Evolutionary conservation across 2,888 invertebrate genomes (phyloP).

Genomic region (Furcula furcula): DNA sequence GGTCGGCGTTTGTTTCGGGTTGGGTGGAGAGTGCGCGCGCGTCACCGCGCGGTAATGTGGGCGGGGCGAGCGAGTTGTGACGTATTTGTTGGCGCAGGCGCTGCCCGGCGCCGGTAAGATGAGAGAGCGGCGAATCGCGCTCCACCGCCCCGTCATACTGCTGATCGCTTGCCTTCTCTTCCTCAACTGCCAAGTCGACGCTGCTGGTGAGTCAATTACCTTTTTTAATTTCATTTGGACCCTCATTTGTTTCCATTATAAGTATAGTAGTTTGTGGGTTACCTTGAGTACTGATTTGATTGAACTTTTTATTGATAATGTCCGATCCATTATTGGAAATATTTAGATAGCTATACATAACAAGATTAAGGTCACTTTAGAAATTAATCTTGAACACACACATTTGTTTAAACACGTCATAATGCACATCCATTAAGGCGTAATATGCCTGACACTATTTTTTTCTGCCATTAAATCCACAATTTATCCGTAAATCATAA

Average conservation of each 20-base stretch:
- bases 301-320: too few relatives aligned
- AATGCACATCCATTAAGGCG: too few relatives aligned
- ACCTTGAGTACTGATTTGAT: too few relatives aligned
- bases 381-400: too few relatives aligned
- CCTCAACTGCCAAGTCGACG: slow-evolving; percentile 69
- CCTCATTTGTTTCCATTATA: slow-evolving; percentile 43
- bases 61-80: slow-evolving; percentile 61
- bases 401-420: too few relatives aligned
- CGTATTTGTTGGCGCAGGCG: slow-evolving; percentile 75
- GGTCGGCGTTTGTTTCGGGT: slow-evolving; percentile 24
- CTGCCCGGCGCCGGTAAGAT: slow-evolving; percentile 79
- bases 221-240: slow-evolving; percentile 30
- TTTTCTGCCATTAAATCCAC: too few relatives aligned
- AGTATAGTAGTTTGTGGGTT: too few relatives aligned
- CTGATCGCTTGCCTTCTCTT: slow-evolving; percentile 72
- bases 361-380: too few relatives aligned
- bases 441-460: too few relatives aligned
- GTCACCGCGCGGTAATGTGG: slow-evolving; percentile 65
- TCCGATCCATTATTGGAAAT: too few relatives aligned
- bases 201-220: slow-evolving; percentile 61
- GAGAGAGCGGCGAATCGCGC: slow-evolving; percentile 75
- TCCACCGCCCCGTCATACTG: slow-evolving; percentile 72
- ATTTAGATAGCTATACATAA: too few relatives aligned
- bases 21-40: slow-evolving; percentile 39
- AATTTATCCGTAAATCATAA: too few relatives aligned